Conservation (phyloP, 2,888 invertebrate species). For the Theretra japonica region DNA sequence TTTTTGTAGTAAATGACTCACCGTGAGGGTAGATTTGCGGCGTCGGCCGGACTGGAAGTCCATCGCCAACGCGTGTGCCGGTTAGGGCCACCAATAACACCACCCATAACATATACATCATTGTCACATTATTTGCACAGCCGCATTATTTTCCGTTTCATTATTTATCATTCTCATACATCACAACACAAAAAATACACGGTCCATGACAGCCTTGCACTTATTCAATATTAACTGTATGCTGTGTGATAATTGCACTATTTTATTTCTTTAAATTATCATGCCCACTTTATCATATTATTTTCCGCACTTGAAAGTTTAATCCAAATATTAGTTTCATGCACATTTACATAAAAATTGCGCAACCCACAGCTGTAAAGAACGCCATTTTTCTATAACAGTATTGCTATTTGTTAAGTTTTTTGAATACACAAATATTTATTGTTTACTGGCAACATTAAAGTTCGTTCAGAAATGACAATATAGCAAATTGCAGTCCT, state of each 20-base stretch:
- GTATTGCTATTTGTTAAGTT: constrained; percentile 51
- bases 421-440: background rate
- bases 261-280: constrained; percentile 59
- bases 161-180: constrained; percentile 79
- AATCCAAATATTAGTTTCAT: constrained; percentile 67
- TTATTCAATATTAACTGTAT: constrained; percentile 58
- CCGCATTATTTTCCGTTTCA: constrained; percentile 79
- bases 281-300: constrained; percentile 58
- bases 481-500: too few relatives aligned
- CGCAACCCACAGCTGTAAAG: constrained; percentile 83
- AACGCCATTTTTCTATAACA: constrained; percentile 79
- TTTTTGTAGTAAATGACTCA: constrained; percentile 65
- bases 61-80: constrained; percentile 72
- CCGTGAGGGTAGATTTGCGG: constrained; percentile 80
- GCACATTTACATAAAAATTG: constrained; percentile 83
- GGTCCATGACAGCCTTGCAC: constrained; percentile 78
- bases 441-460: constrained; percentile 11
- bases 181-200: constrained; percentile 82
- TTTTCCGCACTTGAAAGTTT: constrained; percentile 64
- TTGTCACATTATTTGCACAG: constrained; percentile 81
- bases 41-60: constrained; percentile 77
- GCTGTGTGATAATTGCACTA: constrained; percentile 59
- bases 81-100: constrained; percentile 79
- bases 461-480: constrained; percentile 10
- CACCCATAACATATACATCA: constrained; percentile 79